A percentile compares a stretch with the other conserved stretches of the same genome.
Evolutionary conservation across 35 echinoderm and acorn worm species (phyloP).

Genomic region (Diadema setosum): DNA sequence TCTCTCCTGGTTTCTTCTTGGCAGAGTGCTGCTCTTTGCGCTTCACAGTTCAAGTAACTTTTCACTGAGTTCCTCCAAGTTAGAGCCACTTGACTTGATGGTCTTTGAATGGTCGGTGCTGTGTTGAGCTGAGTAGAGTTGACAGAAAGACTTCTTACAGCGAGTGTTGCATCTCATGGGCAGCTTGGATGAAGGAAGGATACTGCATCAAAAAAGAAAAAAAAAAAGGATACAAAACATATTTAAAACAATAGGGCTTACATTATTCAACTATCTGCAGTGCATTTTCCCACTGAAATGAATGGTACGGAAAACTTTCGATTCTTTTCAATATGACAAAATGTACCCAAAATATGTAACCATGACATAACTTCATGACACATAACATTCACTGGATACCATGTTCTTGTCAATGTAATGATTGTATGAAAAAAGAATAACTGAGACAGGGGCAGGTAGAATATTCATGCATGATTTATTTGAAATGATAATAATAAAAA

Average conservation of each 20-base stretch:
- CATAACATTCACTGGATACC: no score
- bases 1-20: not conserved
- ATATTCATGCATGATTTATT: no score
- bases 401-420: no score
- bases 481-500: no score
- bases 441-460: no score
- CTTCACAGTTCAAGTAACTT: not conserved
- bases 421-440: no score
- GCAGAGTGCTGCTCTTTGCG: slow-evolving; percentile 13
- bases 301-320: not conserved
- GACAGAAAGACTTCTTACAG: slow-evolving; percentile 14
- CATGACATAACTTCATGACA: no score
- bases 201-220: not conserved
- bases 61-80: no score
- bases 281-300: not conserved
- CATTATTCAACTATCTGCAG: not conserved
- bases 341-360: not conserved
- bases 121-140: slow-evolving; percentile 12
- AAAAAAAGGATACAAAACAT: not conserved
- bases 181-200: not conserved
- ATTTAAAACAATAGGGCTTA: not conserved
- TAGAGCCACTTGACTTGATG: not conserved
- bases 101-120: not conserved
- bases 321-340: not conserved
- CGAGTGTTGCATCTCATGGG: slow-evolving; percentile 25